Percentiles rank a stretch among this genome's conserved stretches.
phyloP scores from a whole-genome alignment of 2,888 invertebrate species.

The Chironomus tentans region DNA sequence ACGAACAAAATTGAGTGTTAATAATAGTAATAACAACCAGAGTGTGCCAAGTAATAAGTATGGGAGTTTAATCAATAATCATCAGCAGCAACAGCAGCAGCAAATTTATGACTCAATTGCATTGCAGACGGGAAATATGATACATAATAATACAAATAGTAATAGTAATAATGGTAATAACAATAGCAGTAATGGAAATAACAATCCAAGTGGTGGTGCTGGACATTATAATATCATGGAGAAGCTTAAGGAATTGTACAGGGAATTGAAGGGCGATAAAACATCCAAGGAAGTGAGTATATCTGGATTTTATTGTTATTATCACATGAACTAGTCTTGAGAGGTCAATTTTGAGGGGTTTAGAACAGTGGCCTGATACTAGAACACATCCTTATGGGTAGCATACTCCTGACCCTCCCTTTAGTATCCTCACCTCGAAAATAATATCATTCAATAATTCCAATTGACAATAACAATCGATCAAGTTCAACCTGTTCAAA shows the following conservation, averaged over 20 bases:
- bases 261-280: slow-evolving; percentile 16
- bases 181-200: background rate
- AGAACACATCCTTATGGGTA: too few species aligned
- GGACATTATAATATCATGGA: slow-evolving; percentile 17
- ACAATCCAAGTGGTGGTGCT: background rate
- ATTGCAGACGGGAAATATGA: background rate
- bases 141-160: background rate
- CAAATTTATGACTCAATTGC: background rate
- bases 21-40: background rate
- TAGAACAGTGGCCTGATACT: too few species aligned
- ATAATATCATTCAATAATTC: too few species aligned
- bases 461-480: too few species aligned
- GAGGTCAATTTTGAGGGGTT: too few species aligned
- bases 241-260: slow-evolving; percentile 22
- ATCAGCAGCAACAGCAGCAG: background rate
- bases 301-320: too few species aligned
- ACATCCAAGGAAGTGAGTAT: slow-evolving; percentile 9
- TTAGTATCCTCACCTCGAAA: too few species aligned
- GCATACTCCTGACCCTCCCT: too few species aligned
- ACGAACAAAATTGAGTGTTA: background rate
- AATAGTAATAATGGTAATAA: background rate
- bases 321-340: too few species aligned
- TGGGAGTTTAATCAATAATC: background rate
- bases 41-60: slow-evolving; percentile 20
- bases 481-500: too few species aligned